Base-by-base conservation (phyloP, 1,140 invertebrate genomes). In the Stenopsyche tienmushanensis region DNA sequence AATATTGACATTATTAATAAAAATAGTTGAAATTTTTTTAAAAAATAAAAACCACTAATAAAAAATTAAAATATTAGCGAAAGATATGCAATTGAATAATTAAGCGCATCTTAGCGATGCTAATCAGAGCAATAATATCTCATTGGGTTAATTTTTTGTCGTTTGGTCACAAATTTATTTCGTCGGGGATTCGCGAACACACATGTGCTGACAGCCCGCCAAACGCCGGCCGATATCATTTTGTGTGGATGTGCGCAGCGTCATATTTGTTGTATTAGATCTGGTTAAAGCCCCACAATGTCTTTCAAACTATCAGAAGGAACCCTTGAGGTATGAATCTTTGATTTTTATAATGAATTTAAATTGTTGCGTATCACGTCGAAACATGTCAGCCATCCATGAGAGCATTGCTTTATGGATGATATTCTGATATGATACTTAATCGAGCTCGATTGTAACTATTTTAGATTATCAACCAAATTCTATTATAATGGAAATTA, bases 301-400 rank as follows among this genome's bases (percentile, higher is more conserved):
- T 62, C 59, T 8, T 64, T 64, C 7, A 66, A 68, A 41, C 62
- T 73, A 58, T 62, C 68, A 1, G 72, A 73, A 69, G 72, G 72
- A 34, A 62, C 72, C 5, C 55, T 73, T 18, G 66, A 69, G 54
- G 72, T 73, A 42, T 54, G 66, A 17, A 5, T 49, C 3, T 21
- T 21, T 3, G 20, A 8, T 49, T 3, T 49, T 1, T 20, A 49
- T 49, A 2, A 49, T 18, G 3, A 2, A 17, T 49, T 13, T 49
- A 17, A 15, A 44, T 21, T 21, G 17, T 45, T 45, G 3, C 3
- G 18, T 45, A 17, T 5, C 3, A n/a, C 13, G 3, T 8, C 15
- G 5, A 15, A 5, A 3, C 2, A 21, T 17, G 9, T 49, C 5
- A 49, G 9, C 2, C 17, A 9, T 49, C 18, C 9, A 21, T 5